phyloP scores from a whole-genome alignment of 2,888 invertebrate genomes.

The Ophonus ardosiacus region DNA sequence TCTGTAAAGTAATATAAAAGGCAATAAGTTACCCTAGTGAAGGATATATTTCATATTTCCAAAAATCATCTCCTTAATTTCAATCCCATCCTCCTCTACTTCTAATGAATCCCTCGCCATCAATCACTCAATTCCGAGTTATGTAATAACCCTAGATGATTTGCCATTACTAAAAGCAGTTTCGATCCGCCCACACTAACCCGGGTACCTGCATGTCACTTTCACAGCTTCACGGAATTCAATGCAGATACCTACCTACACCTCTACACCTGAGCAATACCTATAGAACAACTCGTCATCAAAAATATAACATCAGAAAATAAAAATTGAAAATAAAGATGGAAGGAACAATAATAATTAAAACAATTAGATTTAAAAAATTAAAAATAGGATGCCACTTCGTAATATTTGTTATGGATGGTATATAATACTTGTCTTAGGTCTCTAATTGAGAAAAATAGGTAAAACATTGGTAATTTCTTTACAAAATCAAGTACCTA shows the following conservation, averaged over 20 bases:
- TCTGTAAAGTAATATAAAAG: neutral
- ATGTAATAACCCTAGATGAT: conserved; percentile 25
- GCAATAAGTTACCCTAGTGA: neutral
- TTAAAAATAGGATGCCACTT: too few relatives aligned
- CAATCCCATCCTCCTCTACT: neutral
- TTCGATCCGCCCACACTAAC: conserved; percentile 36
- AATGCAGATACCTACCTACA: neutral
- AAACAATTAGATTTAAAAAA: too few relatives aligned
- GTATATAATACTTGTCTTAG: too few relatives aligned
- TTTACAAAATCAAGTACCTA: too few relatives aligned
- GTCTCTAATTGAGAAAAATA: too few relatives aligned
- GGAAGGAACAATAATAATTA: too few relatives aligned
- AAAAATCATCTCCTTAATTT: neutral
- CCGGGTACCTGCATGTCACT: conserved; percentile 5
- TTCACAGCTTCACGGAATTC: conserved; percentile 14
- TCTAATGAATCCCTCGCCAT: conserved; percentile 17
- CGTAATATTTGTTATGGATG: too few relatives aligned
- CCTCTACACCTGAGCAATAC: too few relatives aligned
- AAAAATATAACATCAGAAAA: too few relatives aligned
- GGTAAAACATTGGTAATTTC: too few relatives aligned
- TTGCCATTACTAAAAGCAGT: conserved; percentile 49
- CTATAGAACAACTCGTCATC: too few relatives aligned
- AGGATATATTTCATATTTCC: neutral
- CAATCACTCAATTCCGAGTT: conserved; percentile 8
- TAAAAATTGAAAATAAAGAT: too few relatives aligned